Evolutionary conservation across 2,797 vertebrate genomes (phyloP), one percentile per base, ranked within the genome.

Genomic region (Chaetodon trifasciatus): DNA sequence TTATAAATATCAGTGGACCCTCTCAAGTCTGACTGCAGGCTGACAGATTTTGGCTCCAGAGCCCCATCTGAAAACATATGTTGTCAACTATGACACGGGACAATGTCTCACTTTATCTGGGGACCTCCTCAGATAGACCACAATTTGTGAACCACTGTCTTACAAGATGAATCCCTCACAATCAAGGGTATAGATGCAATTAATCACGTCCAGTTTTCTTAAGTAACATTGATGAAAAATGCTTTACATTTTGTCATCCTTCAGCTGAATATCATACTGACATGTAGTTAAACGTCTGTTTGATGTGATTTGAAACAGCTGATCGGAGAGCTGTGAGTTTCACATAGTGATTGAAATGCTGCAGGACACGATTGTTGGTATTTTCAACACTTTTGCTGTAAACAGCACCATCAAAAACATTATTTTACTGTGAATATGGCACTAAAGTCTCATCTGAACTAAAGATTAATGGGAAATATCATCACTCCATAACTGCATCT

Each of bases 1-100:
- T 64, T 40, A 39, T 13, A 44, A 82, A 62, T 65, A 66, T 78
- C 56, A 64, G 2, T 9, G 9, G 16, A 76, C 23, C 12, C 28
- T 23, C 35, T 40, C 4, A 8, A 35, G 13, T 64, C 13, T 28
- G n/a, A 49, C 40, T 63, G 50, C 28, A 57, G 56, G 72, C 42
- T 44, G 24, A 56, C 7, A 63, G 9, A 46, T 57, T 64, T 47
- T 15, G 32, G 19, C 37, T 39, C 17, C n/a, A 13, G 13, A 46
- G 46, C 4, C 37, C 19, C 5, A 21, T 77, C 46, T 70, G 28
- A n/a, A 47, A 37, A 37, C 2, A 35, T 11, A 42, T 40, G 9
- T 32, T 32, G 28, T 4, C 28, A 32, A 32, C 28, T 32, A 32
- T 32, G 28, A 50, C 32, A 16, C 4, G 6, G 66, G 23, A 13